Evolutionary conservation across 2,888 invertebrate genomes (phyloP), one percentile per base, ranked within the genome.

Genomic region (Exocentrus adspersus): DNA sequence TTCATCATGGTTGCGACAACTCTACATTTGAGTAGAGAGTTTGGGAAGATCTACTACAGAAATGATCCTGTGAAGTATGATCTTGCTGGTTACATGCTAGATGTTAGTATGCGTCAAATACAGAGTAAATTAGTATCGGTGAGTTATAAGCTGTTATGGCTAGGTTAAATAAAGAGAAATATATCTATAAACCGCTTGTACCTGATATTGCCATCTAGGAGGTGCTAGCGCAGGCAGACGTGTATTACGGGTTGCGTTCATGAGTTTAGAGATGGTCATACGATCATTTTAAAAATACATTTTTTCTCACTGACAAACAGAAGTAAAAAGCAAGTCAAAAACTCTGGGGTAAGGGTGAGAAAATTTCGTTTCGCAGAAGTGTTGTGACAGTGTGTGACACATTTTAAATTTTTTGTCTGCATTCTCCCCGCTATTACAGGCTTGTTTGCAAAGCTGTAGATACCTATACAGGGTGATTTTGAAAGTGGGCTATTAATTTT

Each of bases 31-130:
- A 82, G 79, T 82, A 81, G 79, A 85, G 84, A 85, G 84, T 80
- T 80, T 82, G 81, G 79, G 85, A 86, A 87, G 86, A 87, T 85
- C 82, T 84, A 87, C 87, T 88, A 86, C 87, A 88, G 87, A 87
- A 88, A 87, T 87, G 87, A 88, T 87, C 87, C 87, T 87, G 86
- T 86, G 86, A 87, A 87, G 87, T 80, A 80, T 79, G 79, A 79
- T 79, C 79, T 80, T 79, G 67, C 20, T 12, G n/a, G n/a, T 1
- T 12, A 37, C 37, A 37, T n/a, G 32, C 37, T n/a, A 12, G 4
- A 12, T 3, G n/a, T 2, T 2, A 1, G 3, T 0, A 14, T 9
- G 10, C 2, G 14, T n/a, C 37, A n/a, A 12, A 37, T n/a, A 37
- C 14, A 10, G 12, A 37, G 4, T 37, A 9, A 12, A 2, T 4